phyloP scores from a whole-genome alignment of 1,140 invertebrate genomes.

The Philotrypesis tridentata region DNA sequence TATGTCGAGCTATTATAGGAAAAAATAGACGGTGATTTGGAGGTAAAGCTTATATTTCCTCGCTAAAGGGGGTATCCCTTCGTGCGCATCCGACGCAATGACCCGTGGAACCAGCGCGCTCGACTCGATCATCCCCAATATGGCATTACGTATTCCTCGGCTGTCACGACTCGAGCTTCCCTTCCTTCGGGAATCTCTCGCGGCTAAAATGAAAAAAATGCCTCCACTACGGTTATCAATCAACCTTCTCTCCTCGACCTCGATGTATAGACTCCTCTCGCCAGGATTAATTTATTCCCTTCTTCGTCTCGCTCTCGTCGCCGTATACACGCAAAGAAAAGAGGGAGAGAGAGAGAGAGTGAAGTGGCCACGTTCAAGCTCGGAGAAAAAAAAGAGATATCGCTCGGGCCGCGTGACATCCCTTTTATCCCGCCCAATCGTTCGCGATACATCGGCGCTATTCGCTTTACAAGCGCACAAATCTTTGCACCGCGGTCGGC shows the following conservation, averaged over 20 bases:
- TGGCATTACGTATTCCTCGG: slow-evolving; percentile 35
- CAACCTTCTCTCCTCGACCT: background rate
- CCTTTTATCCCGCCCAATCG: slow-evolving; percentile 70
- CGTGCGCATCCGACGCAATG: slow-evolving; percentile 57
- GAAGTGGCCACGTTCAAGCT: slow-evolving; percentile 4
- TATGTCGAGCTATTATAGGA: slow-evolving; percentile 17
- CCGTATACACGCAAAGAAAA: background rate
- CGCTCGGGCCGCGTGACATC: slow-evolving; percentile 54
- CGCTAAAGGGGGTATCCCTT: slow-evolving; percentile 51
- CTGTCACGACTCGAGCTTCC: background rate
- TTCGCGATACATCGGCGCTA: slow-evolving; percentile 66
- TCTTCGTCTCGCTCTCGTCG: background rate
- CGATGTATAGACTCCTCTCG: background rate
- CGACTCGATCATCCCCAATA: slow-evolving; percentile 25
- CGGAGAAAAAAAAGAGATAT: slow-evolving; percentile 56
- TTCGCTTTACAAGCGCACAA: slow-evolving; percentile 67
- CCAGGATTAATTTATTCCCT: background rate
- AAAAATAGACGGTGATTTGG: slow-evolving; percentile 27
- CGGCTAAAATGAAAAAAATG: background rate
- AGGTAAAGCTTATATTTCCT: slow-evolving; percentile 44
- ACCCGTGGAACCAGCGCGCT: slow-evolving; percentile 54
- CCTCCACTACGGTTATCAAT: background rate
- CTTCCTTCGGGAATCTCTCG: background rate
- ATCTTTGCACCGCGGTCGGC: slow-evolving; percentile 59
- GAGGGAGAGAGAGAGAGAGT: background rate